A percentile compares a stretch with the other conserved stretches of the same genome.
These are phyloP conservation scores for Xiphophorus couchianus DNA, from an alignment of 2,113 vertebrate genomes.

Conservation along the genomic window DNA sequence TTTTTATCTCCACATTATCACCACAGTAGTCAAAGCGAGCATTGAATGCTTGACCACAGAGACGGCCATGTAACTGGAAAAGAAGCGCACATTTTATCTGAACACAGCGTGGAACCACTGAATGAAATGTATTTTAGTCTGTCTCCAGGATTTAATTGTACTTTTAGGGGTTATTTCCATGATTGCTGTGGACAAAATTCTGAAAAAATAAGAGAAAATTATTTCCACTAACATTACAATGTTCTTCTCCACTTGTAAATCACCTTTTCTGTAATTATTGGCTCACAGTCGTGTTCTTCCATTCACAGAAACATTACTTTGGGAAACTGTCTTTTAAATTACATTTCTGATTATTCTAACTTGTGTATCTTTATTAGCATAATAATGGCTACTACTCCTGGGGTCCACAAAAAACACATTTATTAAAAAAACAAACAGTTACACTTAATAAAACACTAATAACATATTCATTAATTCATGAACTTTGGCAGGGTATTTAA, in stretches of 20 bases:
- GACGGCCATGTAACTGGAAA: conserved; percentile 12
- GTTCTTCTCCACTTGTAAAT: background rate
- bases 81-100: conserved; percentile 7
- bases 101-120: background rate
- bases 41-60: conserved; percentile 6
- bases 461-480: too few species aligned
- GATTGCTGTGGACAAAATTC: conserved; percentile 16
- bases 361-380: background rate
- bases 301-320: background rate
- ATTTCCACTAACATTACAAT: background rate
- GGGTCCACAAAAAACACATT: too few species aligned
- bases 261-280: background rate
- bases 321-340: background rate
- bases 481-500: background rate
- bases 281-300: background rate
- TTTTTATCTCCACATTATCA: conserved; percentile 23
- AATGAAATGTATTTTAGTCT: background rate
- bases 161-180: conserved; percentile 11
- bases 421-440: too few species aligned
- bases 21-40: background rate
- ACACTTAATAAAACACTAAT: too few species aligned
- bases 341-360: background rate
- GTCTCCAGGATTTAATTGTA: background rate
- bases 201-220: background rate
- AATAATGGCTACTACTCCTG: too few species aligned